A percentile compares a stretch with the other conserved stretches of the same genome.
Evolutionary conservation across 2,888 invertebrate species (phyloP).

Genomic region (Diachrysia chrysitis): DNA sequence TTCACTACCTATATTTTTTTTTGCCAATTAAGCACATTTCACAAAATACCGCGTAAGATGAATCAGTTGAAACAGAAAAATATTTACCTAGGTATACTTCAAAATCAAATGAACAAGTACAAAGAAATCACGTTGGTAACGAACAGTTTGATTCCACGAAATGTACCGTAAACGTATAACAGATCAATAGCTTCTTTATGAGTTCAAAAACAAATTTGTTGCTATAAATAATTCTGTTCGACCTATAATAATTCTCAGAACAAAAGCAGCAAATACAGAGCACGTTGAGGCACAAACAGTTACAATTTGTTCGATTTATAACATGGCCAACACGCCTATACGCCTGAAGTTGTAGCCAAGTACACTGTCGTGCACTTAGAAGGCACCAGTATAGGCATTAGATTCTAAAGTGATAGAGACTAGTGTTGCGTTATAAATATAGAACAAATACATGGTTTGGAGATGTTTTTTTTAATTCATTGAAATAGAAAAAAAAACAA

Average conservation of each 20-base stretch:
- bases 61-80: neutral
- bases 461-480: too few species aligned
- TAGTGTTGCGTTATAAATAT: slow-evolving; percentile 1
- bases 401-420: slow-evolving; percentile 6
- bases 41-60: neutral
- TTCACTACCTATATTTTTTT: too few species aligned
- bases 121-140: neutral
- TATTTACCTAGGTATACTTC: neutral
- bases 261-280: slow-evolving; percentile 24
- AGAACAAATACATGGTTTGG: neutral
- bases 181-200: slow-evolving; percentile 28
- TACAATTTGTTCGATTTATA: slow-evolving; percentile 40
- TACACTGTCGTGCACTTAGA: slow-evolving; percentile 6
- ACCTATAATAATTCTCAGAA: slow-evolving; percentile 18
- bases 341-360: slow-evolving; percentile 17
- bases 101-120: neutral
- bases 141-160: slow-evolving; percentile 9
- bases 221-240: slow-evolving; percentile 26
- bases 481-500: too few species aligned
- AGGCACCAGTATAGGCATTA: neutral
- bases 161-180: slow-evolving; percentile 12
- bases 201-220: slow-evolving; percentile 10
- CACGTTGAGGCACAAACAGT: slow-evolving; percentile 17
- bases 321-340: slow-evolving; percentile 29
- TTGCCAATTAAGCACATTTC: too few species aligned